Evolutionary conservation across 2,113 vertebrate species (phyloP).

Genomic region (Grantiella picta): DNA sequence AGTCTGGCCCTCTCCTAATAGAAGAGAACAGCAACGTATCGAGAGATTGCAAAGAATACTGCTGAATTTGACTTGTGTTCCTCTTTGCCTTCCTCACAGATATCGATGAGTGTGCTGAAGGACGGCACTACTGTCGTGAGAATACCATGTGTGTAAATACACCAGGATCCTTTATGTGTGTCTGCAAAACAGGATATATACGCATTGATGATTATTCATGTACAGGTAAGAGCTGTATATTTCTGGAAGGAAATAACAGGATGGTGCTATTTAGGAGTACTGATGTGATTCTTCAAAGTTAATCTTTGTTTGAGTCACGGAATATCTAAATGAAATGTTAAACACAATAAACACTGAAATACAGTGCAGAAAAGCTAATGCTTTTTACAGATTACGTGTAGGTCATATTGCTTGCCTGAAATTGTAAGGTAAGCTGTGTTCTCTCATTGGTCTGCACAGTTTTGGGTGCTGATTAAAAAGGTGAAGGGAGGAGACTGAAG

Average conservation of each 20-base stretch:
- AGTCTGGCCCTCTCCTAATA: not conserved
- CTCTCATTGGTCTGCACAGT: not conserved
- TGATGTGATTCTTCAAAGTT: not conserved
- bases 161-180: conserved; percentile 94
- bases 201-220: conserved; percentile 98
- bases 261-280: not conserved
- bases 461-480: not conserved
- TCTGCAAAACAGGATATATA: conserved; percentile 94
- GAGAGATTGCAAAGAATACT: not conserved
- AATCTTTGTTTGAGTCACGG: not conserved
- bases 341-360: not conserved
- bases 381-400: not conserved
- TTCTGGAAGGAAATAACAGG: not conserved
- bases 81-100: conserved; percentile 72
- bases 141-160: conserved; percentile 97
- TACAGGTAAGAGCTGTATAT: conserved; percentile 80
- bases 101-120: conserved; percentile 94
- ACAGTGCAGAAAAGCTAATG: not conserved
- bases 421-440: not conserved
- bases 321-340: not conserved
- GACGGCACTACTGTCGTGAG: conserved; percentile 94
- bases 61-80: not conserved
- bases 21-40: not conserved
- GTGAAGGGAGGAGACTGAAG: not conserved
- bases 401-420: not conserved